Evolutionary conservation across 2,113 vertebrate species (phyloP), one percentile per base, ranked within the genome.

Genomic region (Heptranchias perlo): DNA sequence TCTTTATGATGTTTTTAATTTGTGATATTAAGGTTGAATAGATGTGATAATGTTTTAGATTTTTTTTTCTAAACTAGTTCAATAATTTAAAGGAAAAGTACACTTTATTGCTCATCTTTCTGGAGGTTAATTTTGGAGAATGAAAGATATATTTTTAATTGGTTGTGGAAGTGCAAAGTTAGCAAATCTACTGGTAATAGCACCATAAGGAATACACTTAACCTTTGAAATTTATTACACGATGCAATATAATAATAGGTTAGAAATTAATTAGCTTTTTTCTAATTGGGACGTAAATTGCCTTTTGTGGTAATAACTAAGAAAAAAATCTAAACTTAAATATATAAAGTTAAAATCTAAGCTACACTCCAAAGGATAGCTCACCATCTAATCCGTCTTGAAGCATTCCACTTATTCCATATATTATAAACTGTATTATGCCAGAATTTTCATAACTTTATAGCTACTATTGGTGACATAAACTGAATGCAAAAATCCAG

Each of bases 21-120:
- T 47, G 65, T 18, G 16, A 31, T 31, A 18, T 69, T 95, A 44
- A 35, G 23, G 23, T 95, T 95, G 64, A 95, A 69, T 95, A 69
- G 47, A 52, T 52, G 94, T 73, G 25, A 44, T 94, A 94, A 95
- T 73, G 25, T 28, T 95, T 31, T 14, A 52, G 28, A 35, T 39
- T 3, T 44, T 69, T 95, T 95, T 65, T 47, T 47, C 35, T 44
- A 49, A 95, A 93, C 18, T 31, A 69, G 39, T 67, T 95, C 64
- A 95, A 95, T 95, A 95, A 95, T 95, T 95, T 94, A 94, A 94
- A 69, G 65, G 65, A 49, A 28, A 25, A 31, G 25, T 91, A 58
- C 47, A 52, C 94, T 95, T 95, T 14, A 95, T 95, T 18, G 54
- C 87, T 91, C 31, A 28, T 95, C 44, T 95, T 69, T 67, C 86